A percentile compares a stretch with the other conserved stretches of the same genome.
These are phyloP conservation scores for Empidonax alnorum DNA, from an alignment of 2,113 vertebrate species.

Conservation along the genomic window DNA sequence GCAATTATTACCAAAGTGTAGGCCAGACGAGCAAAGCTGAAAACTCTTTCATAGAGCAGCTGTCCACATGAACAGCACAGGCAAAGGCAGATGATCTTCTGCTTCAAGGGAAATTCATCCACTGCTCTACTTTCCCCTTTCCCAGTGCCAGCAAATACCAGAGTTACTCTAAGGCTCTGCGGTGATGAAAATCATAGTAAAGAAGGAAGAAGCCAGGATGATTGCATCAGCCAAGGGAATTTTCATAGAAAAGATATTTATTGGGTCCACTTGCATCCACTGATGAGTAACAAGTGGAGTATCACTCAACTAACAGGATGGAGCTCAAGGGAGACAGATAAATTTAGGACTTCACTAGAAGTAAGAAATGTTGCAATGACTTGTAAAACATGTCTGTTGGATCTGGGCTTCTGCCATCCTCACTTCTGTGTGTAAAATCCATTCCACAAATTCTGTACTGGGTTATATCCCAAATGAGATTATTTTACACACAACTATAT, in stretches of 20 bases:
- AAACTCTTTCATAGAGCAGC: neutral
- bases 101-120: neutral
- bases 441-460: neutral
- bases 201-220: neutral
- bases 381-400: neutral
- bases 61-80: neutral
- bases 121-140: neutral
- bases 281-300: neutral
- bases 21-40: neutral
- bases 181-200: neutral
- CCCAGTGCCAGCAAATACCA: neutral
- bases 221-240: neutral
- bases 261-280: neutral
- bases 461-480: slow-evolving; percentile 25
- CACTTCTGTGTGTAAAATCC: neutral
- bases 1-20: neutral
- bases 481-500: slow-evolving; percentile 41
- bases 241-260: neutral
- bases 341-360: neutral
- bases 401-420: neutral
- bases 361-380: neutral
- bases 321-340: neutral
- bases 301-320: neutral
- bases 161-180: neutral
- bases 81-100: neutral